Evolutionary conservation across 2,113 vertebrate genomes (phyloP).

Genomic region (human (Homo sapiens)): DNA sequence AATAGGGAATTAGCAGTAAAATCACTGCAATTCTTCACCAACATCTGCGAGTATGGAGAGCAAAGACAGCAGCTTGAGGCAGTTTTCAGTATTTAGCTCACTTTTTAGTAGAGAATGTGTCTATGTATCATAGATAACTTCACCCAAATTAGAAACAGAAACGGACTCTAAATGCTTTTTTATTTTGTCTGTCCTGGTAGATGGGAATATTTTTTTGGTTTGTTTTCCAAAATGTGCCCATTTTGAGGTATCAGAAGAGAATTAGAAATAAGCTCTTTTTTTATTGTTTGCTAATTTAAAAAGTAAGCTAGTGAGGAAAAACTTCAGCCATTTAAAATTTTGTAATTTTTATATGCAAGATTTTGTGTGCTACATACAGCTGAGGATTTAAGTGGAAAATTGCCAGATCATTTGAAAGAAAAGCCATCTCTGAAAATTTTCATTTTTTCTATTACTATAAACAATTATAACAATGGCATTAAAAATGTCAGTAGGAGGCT

Average conservation of each 20-base stretch:
- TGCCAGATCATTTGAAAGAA: neutral
- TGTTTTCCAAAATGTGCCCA: neutral
- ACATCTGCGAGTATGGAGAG: neutral
- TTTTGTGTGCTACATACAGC: neutral
- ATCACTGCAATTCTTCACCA: neutral
- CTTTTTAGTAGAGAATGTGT: neutral
- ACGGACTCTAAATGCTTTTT: neutral
- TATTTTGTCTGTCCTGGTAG: neutral
- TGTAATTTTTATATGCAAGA: neutral
- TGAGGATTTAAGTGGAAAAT: neutral
- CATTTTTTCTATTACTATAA: neutral
- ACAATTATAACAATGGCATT: neutral
- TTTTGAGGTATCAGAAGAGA: neutral
- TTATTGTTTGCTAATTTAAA: neutral
- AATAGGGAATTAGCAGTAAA: neutral
- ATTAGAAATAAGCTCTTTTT: neutral
- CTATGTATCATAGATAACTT: neutral
- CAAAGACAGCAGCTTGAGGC: neutral
- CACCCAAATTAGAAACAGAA: neutral
- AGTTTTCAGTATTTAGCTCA: neutral
- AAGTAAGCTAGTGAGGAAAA: neutral
- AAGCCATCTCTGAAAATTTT: neutral
- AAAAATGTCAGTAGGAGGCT: neutral
- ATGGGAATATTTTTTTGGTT: neutral
- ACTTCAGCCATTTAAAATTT: neutral